Conservation (phyloP, 2,888 invertebrate species). For the Argyresthia goedartella region DNA sequence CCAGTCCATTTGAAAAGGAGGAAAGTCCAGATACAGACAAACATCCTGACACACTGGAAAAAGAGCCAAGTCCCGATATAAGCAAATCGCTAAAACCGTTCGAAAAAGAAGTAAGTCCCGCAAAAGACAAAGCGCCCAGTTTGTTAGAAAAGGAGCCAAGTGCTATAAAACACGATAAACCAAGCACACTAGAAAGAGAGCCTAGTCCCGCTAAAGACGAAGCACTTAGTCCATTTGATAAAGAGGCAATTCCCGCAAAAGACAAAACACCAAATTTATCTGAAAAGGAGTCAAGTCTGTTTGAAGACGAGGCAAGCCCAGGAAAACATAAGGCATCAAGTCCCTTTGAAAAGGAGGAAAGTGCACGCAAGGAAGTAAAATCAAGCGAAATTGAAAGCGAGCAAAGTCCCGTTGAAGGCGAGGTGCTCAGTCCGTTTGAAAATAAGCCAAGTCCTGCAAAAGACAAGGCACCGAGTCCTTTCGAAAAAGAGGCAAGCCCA, state of each 20-base stretch:
- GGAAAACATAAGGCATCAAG: not conserved
- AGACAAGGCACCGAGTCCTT: too few relatives aligned
- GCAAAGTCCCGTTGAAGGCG: not conserved
- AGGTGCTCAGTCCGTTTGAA: not conserved
- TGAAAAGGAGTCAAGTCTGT: not conserved
- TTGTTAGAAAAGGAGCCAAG: too few relatives aligned
- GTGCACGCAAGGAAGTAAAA: not conserved
- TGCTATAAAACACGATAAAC: too few relatives aligned
- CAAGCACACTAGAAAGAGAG: too few relatives aligned
- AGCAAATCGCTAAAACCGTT: too few relatives aligned
- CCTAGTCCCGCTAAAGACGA: too few relatives aligned
- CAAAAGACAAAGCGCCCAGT: too few relatives aligned
- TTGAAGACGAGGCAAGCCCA: not conserved
- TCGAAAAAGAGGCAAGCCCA: conserved; percentile 4
- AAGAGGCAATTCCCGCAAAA: not conserved
- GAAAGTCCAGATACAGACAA: not conserved
- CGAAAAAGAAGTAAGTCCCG: too few relatives aligned
- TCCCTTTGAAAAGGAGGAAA: not conserved
- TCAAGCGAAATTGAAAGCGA: not conserved
- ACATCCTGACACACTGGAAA: not conserved
- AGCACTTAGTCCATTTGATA: too few relatives aligned
- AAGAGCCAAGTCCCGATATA: not conserved
- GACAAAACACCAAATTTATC: not conserved
- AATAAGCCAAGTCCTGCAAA: not conserved
- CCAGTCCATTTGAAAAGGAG: not conserved